phyloP scores from a whole-genome alignment of 2,113 vertebrate species.

The Notarius quadriscutis region DNA sequence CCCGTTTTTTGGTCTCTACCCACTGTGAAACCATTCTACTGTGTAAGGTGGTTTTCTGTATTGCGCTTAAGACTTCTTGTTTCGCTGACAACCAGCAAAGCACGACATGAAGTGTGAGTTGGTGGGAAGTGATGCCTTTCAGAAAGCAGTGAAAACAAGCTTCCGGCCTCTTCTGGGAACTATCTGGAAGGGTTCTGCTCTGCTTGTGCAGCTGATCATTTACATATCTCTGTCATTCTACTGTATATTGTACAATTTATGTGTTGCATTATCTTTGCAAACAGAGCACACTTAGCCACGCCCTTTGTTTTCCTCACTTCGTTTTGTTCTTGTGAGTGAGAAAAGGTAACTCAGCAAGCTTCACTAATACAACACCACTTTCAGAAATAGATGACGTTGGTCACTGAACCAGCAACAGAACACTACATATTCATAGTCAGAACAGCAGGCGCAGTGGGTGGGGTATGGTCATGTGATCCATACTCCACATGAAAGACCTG shows the following conservation, averaged over 20 bases:
- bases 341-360: background rate
- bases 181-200: background rate
- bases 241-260: too few species aligned
- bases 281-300: background rate
- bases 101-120: background rate
- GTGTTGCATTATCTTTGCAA: background rate
- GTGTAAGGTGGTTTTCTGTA: background rate
- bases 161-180: background rate
- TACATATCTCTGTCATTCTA: background rate
- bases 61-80: background rate
- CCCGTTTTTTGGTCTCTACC: background rate
- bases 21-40: constrained; percentile 3
- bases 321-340: background rate
- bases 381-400: background rate
- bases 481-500: background rate
- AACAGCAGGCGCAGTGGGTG: background rate
- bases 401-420: background rate
- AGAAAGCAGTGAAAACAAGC: background rate
- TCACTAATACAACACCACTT: background rate
- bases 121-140: constrained; percentile 5
- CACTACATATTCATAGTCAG: background rate
- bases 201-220: background rate
- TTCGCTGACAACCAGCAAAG: background rate
- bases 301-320: background rate
- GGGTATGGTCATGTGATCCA: background rate